Percentiles rank a stretch among this genome's conserved stretches.
phyloP scores from a whole-genome alignment of 2,888 invertebrate species.

The Sisyra terminalis region DNA sequence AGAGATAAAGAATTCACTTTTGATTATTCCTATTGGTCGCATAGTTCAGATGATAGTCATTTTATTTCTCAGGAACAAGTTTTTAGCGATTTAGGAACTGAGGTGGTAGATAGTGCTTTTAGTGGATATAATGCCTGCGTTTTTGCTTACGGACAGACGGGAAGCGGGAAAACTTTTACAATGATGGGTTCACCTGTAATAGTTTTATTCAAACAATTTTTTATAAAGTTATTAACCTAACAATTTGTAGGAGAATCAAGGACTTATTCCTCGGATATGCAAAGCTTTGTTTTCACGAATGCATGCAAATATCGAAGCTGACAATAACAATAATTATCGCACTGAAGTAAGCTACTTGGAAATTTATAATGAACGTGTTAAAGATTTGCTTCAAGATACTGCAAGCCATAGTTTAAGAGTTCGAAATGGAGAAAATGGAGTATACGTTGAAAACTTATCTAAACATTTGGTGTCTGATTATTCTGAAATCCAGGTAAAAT shows the following conservation, averaged over 20 bases:
- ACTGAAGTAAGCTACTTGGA: slow-evolving; percentile 62
- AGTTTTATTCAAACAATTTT: slow-evolving; percentile 12
- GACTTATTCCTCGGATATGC: slow-evolving; percentile 74
- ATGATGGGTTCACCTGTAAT: slow-evolving; percentile 74
- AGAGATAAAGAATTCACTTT: slow-evolving; percentile 73
- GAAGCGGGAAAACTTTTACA: slow-evolving; percentile 80
- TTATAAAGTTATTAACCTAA: not conserved
- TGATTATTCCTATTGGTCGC: slow-evolving; percentile 82
- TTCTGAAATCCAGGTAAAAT: slow-evolving; percentile 62
- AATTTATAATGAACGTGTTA: slow-evolving; percentile 51
- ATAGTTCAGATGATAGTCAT: slow-evolving; percentile 45
- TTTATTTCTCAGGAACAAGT: slow-evolving; percentile 73
- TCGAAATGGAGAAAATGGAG: slow-evolving; percentile 57
- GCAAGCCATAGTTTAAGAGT: slow-evolving; percentile 47
- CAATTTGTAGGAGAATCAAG: slow-evolving; percentile 48
- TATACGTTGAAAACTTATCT: slow-evolving; percentile 74
- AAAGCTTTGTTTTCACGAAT: slow-evolving; percentile 68
- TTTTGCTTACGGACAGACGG: slow-evolving; percentile 84
- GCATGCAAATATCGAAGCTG: slow-evolving; percentile 63
- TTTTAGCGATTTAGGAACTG: slow-evolving; percentile 57
- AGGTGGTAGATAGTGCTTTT: slow-evolving; percentile 66
- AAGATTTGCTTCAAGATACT: slow-evolving; percentile 42
- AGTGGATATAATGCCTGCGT: slow-evolving; percentile 81
- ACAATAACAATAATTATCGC: slow-evolving; percentile 67
- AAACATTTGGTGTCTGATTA: slow-evolving; percentile 76